Base-by-base conservation (phyloP, 92 coral and sea anemone species). In the Phenganax subtilis region DNA sequence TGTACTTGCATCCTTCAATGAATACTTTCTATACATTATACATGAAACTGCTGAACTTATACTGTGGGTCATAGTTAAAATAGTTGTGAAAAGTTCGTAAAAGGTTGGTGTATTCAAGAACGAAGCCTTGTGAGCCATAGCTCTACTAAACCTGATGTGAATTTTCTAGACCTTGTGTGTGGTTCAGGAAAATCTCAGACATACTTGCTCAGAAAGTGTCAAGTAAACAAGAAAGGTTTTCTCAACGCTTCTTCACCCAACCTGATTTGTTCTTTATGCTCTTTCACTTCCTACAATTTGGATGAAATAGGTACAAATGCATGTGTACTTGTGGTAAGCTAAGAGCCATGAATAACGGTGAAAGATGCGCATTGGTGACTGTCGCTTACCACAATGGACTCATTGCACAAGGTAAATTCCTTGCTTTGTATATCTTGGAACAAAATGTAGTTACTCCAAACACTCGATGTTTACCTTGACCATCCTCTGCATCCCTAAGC, bases 171-270 rank as follows among this genome's bases (percentile, higher is more conserved):
- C 67, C 25, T 7, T 28, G 0, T 14, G 67, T 14, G 20, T 28
- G 7, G 67, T 61, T 61, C 67, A 7, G 28, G 25, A 27, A 61
- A 61, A 12, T 29, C 0, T 16, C 31, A 0, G 17, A 15, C 51
- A 29, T 20, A 66, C 72, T 25, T 66, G 28, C 72, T 9, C 16
- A 14, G 72, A 66, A 66, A 66, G 47, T 3, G 51, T 85, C 84
- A 94, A 1, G 97, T 90, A 9, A 93, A 88, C 55, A 86, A 90
- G 55, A 93, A 89, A 44, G 97, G 97, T 80, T 89, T 94, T 54
- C 97, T 87, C 69, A 88, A 82, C 69, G 85, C 92, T 81, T 94
- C 98, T 60, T 96, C 98, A 51, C 92, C 91, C 15, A 89, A 86
- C 87, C 88, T 86, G 87, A 94, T 94, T 73, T 86, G 87, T 71